Evolutionary conservation across 2,888 invertebrate species (phyloP), one percentile per base, ranked within the genome.

Genomic region (Xestia c-nigrum): DNA sequence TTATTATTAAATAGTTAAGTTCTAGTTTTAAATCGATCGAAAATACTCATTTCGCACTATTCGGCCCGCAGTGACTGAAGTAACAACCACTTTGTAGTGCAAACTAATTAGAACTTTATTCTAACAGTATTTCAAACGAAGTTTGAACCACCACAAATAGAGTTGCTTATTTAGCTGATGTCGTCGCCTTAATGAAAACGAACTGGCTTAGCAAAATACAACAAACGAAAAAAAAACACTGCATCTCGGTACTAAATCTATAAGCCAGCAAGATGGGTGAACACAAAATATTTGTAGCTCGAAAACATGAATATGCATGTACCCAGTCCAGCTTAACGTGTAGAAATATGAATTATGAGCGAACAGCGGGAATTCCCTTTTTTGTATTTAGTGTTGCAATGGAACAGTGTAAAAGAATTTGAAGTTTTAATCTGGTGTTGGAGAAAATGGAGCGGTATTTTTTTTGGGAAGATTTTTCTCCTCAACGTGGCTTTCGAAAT

Each of bases 261-360:
- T 78, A 81, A 87, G 76, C 81, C 73, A 52, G 72, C 73, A 83
- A 87, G 85, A 85, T 81, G 72, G 81, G 73, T 72, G 76, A 76
- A 69, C 76, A 77, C 81, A 70, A 86, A 87, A 89, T 88, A 87
- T 90, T 89, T 88, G 85, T 83, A 85, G 80, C 74, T 68, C 63
- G 66, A 75, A 81, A 86, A 85, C 82, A 90, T 91, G 90, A 90
- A 90, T 91, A 91, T 91, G 90, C 89, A 91, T 86, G 68, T 73
- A 70, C 57, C 67, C 70, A 43, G 80, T 52, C 73, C 66, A 65
- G 85, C 76, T 82, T 85, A 88, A 76, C 76, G 78, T 77, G 75
- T 76, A 79, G 81, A 81, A 83, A 77, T 68, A 73, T 88, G 83
- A 83, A 80, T 85, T 83, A 85, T 61, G 80, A 78, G 80, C 59